Evolutionary conservation across 2,888 invertebrate genomes (phyloP), one percentile per base, ranked within the genome.

Genomic region (Apamea monoglypha): DNA sequence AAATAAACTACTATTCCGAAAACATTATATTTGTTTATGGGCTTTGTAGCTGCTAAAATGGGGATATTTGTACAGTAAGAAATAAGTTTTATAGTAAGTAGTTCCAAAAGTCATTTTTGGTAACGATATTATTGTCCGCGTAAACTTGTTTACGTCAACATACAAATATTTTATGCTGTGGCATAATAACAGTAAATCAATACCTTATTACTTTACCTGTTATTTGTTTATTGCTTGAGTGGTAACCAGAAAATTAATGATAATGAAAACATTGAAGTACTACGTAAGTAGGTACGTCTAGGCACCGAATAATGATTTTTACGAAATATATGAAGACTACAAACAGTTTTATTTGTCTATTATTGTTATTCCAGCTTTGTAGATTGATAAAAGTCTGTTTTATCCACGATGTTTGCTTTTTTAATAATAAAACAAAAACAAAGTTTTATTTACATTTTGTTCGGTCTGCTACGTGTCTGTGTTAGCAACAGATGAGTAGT

Each of bases 71-170:
- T 53, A 32, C 21, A 40, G 1, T 71, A 64, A 25, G 18, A 61
- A 67, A 69, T 61, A 70, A 82, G 76, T 84, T 85, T 81, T 81
- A 78, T 75, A 40, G 61, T 50, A 81, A 83, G 69, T 76, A 61
- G 77, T 80, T 73, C 25, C 79, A 36, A 79, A 86, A 86, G 69
- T 68, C 53, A 63, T 79, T 50, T 74, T 71, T 56, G 70, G 5
- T 77, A 63, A 74, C 63, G 36, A 70, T 80, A 79, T 66, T 68
- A 73, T 36, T 66, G 73, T 56, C 68, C 67, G 80, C 12, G 36
- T 74, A 56, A 74, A 73, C 76, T 77, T 86, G 80, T 85, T 86
- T 83, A 73, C 81, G 84, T 70, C 66, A 67, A 40, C 74, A 82
- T 77, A 85, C 71, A 70, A 74, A 81, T 74, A 81, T 78, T 73